phyloP scores from a whole-genome alignment of 2,888 invertebrate species.

The Acanthococcus lagerstroemiae region DNA sequence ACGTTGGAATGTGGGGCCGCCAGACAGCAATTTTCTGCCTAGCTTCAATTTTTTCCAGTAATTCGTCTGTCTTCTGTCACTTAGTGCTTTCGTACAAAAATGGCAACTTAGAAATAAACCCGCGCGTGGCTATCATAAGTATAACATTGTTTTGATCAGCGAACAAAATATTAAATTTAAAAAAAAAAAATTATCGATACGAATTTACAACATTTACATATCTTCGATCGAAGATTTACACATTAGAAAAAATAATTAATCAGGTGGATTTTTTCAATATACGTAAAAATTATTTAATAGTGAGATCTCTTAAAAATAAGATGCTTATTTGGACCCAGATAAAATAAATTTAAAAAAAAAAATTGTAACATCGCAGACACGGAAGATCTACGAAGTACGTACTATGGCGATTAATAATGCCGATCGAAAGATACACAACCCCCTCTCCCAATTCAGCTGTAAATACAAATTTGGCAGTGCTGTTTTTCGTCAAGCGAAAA shows the following conservation, averaged over 20 bases:
- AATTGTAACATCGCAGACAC: background rate
- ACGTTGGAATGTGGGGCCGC: background rate
- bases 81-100: background rate
- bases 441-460: too few species aligned
- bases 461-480: constrained; percentile 25
- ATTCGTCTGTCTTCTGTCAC: too few species aligned
- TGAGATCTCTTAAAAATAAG: constrained; percentile 18
- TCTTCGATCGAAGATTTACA: too few species aligned
- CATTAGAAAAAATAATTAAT: too few species aligned
- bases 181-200: background rate
- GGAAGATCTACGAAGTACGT: too few species aligned
- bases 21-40: too few species aligned
- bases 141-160: background rate
- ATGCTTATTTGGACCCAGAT: constrained; percentile 1
- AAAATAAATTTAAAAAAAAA: background rate
- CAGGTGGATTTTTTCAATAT: too few species aligned
- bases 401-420: too few species aligned
- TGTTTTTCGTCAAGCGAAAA: too few species aligned
- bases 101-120: constrained; percentile 11
- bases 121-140: background rate
- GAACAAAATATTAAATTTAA: background rate
- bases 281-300: too few species aligned
- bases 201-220: background rate
- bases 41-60: too few species aligned
- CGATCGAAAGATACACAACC: too few species aligned